Base-by-base conservation (phyloP, 2,113 vertebrate species). In the Alosa alosa region DNA sequence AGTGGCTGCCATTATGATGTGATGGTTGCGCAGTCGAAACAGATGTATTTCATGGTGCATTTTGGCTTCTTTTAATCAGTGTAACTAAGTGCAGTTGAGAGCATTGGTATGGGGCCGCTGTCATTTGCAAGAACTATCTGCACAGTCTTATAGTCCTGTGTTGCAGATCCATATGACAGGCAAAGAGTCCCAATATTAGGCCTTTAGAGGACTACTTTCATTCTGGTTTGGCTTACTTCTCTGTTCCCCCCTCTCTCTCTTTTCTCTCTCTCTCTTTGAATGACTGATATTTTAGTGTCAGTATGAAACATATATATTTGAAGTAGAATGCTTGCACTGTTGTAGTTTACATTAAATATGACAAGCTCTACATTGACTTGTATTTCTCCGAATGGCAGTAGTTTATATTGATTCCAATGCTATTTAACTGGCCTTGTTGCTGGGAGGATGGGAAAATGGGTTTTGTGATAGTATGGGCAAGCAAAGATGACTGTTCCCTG, bases 41-140 rank as follows among this genome's bases (percentile, higher is more conserved):
- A 86, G 87, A 91, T 64, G 55, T 47, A 90, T 91, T 93, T 92
- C 91, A 91, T 89, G 92, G 88, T 90, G 89, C 89, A 89, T 93
- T 91, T 89, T 36, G 36, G 87, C 84, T 81, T 83, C 83, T 89
- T 92, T 83, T 92, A 92, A 93, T 94, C 93, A 93, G 88, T 31
- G 83, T 91, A 92, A 94, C 92, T 89, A 91, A 91, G 89, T 47
- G 85, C 90, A 92, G 89, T 86, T 82, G 81, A 84, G 87, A 31
- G 88, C 57, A 81, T 75, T 84, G 84, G 85, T 83, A 87, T 90
- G 44, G 85, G 89, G n/a, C 31, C 78, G 49, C 85, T 22, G 86
- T 81, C 75, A 83, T 85, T 78, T 85, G 10, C 39, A 41, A 4
- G 52, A 85, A 86, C 86, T 87, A 84, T 81, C 82, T 83, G 87